Base-by-base conservation (phyloP, 2,888 invertebrate genomes). In the Eucera pruinosa region DNA sequence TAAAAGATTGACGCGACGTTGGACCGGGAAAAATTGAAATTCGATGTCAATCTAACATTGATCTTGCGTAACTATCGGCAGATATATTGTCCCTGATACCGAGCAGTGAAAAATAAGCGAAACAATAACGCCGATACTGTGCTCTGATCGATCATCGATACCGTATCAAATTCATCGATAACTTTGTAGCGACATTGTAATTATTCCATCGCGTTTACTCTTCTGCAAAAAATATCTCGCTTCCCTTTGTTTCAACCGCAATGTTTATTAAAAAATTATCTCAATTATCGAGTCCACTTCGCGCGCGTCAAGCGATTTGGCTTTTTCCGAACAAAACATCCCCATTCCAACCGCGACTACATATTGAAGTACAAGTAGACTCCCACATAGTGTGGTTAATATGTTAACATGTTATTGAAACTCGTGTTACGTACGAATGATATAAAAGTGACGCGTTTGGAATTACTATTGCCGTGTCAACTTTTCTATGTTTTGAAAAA, bases 1-100 rank as follows among this genome's bases (percentile, higher is more conserved):
- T n/a, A n/a, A n/a, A n/a, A n/a, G n/a, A n/a, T n/a, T n/a, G n/a
- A n/a, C n/a, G n/a, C n/a, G n/a, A n/a, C n/a, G n/a, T n/a, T n/a
- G n/a, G n/a, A n/a, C 18, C 0, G 4, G 52, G 13, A n/a, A 13
- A 13, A 18, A 11, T 0, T 4, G 25, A 15, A 2, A 1, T 57
- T 1, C 2, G 23, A 25, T n/a, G 15, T 13, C 13, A 4, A 27
- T 9, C 27, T 20, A 18, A 0, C n/a, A 2, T 20, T 7, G 6
- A 73, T 47, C 30, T 54, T 27, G 20, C 36, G 36, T 9, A 61
- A 60, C 9, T 18, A 4, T 47, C 39, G 11, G 5, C 13, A 41
- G 23, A 73, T 36, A 23, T 9, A 23, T 25, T 43, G 23, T 7
- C 1, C 11, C 0, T 15, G 71, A 70, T 71, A 67, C 48, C 41